These are phyloP conservation scores for Oryzias woworae DNA, from an alignment of 2,113 vertebrate genomes.

Conservation along the genomic window DNA sequence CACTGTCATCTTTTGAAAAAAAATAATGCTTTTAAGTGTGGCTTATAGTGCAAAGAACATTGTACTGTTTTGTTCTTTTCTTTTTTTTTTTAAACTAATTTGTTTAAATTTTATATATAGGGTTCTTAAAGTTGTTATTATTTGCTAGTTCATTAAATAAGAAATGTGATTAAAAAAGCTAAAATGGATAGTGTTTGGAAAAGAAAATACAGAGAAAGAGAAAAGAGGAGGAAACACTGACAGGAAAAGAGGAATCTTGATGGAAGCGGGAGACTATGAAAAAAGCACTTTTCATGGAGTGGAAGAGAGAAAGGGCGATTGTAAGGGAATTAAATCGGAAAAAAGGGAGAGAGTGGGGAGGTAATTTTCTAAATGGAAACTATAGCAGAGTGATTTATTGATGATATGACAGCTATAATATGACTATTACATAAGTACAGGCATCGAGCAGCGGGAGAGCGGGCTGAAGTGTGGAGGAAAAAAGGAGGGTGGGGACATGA, in stretches of 20 bases:
- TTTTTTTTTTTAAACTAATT: too few species aligned
- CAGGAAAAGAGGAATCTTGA: constrained; percentile 36
- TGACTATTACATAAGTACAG: constrained; percentile 67
- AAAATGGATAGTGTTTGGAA: not conserved
- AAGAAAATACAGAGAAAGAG: not conserved
- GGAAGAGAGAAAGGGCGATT: constrained; percentile 18
- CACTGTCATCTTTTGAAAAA: too few species aligned
- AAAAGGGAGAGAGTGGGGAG: constrained; percentile 58
- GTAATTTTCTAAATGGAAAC: constrained; percentile 78
- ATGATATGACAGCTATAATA: constrained; percentile 73
- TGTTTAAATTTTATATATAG: not conserved
- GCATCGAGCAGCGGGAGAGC: constrained; percentile 26
- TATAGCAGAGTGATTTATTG: constrained; percentile 69
- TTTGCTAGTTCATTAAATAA: too few species aligned
- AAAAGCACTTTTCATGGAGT: constrained; percentile 38
- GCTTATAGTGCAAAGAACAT: too few species aligned
- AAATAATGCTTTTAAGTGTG: too few species aligned
- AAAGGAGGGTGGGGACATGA: constrained; percentile 16
- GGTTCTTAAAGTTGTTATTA: not conserved
- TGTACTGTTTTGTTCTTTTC: too few species aligned
- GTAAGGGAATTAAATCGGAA: constrained; percentile 41
- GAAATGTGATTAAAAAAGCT: too few species aligned
- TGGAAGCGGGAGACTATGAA: constrained; percentile 45
- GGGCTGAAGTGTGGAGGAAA: not conserved
- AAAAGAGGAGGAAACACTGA: not conserved